Base-by-base conservation (phyloP, 1,140 invertebrate genomes). In the Liolophura sinensis region DNA sequence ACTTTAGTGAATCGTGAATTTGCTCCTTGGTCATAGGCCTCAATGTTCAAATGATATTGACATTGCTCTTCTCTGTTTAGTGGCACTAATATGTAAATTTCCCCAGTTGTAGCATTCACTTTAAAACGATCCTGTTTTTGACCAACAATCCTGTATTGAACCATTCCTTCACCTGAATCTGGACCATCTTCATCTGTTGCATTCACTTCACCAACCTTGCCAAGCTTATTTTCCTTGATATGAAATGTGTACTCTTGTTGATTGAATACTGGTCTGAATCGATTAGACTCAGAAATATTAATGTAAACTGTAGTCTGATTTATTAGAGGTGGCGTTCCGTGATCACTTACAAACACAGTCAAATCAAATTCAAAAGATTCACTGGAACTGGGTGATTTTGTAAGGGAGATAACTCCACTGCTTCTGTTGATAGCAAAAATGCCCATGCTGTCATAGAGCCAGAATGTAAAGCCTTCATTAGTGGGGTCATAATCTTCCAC, bases 381-480 rank as follows among this genome's bases (percentile, higher is more conserved):
- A 40, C 31, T 40, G 31, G 31, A 5, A 9, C 31, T 40, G 3
- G 31, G 31, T 40, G 31, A 40, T 40, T 40, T 40, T 9, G 9
- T 9, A 40, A 40, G 31, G 31, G 31, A 40, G 22, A 76, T 48
- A 18, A 60, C 51, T 20, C 76, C 76, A 48, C 68, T 67, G 6
- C 15, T 46, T 7, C 24, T 25, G 52, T 73, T 62, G 46, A 77
- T 75, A 24, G 49, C 22, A 46, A 77, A 77, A 55, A 74, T 68
- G 16, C 72, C 76, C n/a, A 69, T 65, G 16, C 55, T 24, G 9
- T 55, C 60, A 3, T 49, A 48, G 7, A 76, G 16, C 59, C 64
- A 76, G 55, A 60, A 76, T 25, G 72, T 74, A 60, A 76, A 76
- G 1, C 69, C 68, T 20, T 16, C 9, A 55, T 73, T 73, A 6